Evolutionary conservation across 2,797 vertebrate species (phyloP), one percentile per base, ranked within the genome.

Genomic region (Darevskia nairensis): DNA sequence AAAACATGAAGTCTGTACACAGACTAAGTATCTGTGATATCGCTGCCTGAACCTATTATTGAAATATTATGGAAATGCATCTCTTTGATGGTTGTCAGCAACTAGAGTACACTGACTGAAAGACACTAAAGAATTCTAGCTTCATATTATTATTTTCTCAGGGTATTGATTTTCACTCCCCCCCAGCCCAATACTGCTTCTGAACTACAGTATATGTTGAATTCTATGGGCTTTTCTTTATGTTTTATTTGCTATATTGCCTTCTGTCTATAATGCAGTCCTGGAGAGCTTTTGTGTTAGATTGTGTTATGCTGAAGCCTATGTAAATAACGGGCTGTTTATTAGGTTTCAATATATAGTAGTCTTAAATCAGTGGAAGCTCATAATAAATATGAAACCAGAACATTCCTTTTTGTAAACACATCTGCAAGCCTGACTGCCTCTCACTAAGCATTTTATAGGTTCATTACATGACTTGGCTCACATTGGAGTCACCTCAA

Each of bases 401-500:
- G 93, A 95, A 90, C 91, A 94, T 96, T 95, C 71, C 85, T 95
- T 95, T 96, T 93, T 92, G 95, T 95, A 96, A 97, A 95, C 93
- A 95, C 78, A 94, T 94, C 94, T 96, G 92, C 92, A 96, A 95
- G 94, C 95, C 87, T 96, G 94, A 96, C 88, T 96, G 95, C 94
- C 94, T 97, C 90, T 94, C 95, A 95, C 94, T 96, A 95, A 96
- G 93, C 94, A 95, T 96, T 97, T 97, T 96, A 96, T 95, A 94
- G 95, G 89, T 95, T 96, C 93, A 96, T 96, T 97, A 96, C 91
- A 86, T 82, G 86, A 94, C 91, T 96, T 96, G 95, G 93, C 94
- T 97, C 95, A 96, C 96, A 95, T 94, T 96, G 95, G 96, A 96
- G 91, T 96, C 95, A 96, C 95, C 96, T 97, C 95, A 95, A 81